Percentiles rank a stretch among this genome's conserved stretches.
These are phyloP conservation scores for Pollachius pollachius DNA, from an alignment of 2,113 vertebrate species.

Conservation along the genomic window DNA sequence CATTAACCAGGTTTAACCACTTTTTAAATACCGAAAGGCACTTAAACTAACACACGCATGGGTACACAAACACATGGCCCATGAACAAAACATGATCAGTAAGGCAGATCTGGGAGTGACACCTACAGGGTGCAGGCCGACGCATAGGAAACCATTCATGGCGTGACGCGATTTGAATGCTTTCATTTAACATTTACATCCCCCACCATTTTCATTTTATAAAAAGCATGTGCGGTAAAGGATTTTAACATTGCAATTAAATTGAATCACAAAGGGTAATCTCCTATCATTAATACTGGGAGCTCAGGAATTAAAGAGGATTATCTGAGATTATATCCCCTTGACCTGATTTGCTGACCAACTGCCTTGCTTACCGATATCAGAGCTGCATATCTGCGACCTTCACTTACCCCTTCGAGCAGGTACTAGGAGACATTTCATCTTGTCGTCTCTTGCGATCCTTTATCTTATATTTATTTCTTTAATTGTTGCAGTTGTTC, in stretches of 20 bases:
- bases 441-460: too few species aligned
- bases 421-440: too few species aligned
- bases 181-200: conserved; percentile 6
- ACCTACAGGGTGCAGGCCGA: too few species aligned
- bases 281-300: conserved; percentile 43
- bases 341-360: conserved; percentile 68
- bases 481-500: too few species aligned
- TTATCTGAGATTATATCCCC: conserved; percentile 65
- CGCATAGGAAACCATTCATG: neutral
- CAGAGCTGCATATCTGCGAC: conserved; percentile 22
- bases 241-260: conserved; percentile 64
- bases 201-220: conserved; percentile 19
- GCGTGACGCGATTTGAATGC: neutral
- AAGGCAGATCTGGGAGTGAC: neutral
- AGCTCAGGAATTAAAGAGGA: conserved; percentile 57
- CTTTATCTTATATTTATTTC: too few species aligned
- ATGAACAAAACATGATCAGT: neutral
- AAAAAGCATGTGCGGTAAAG: conserved; percentile 40
- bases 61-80: neutral
- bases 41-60: neutral
- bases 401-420: conserved; percentile 13
- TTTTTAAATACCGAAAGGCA: neutral
- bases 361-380: conserved; percentile 53
- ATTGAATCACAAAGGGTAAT: conserved; percentile 55
- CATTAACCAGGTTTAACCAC: too few species aligned